Evolutionary conservation across 2,797 vertebrate genomes (phyloP).

Genomic region (Peromyscus nudipes): DNA sequence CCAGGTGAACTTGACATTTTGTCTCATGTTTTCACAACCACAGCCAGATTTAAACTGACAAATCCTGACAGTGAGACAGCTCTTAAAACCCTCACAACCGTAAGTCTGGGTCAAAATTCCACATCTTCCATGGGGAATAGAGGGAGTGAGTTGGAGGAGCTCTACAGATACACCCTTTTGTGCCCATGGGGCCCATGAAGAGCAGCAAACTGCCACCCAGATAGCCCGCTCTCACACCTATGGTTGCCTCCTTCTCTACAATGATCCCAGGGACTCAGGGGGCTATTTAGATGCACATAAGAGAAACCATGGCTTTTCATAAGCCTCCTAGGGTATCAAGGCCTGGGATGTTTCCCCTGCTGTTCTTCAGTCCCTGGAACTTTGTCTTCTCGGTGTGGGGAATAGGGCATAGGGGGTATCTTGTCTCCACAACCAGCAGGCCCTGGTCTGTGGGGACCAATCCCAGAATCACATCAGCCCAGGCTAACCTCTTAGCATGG

Average conservation of each 20-base stretch:
- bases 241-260: not conserved
- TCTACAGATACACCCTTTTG: not conserved
- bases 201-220: not conserved
- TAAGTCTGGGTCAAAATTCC: not conserved
- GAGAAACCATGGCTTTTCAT: not conserved
- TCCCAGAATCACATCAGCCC: not conserved
- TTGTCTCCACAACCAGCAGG: not conserved
- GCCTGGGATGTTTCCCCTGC: not conserved
- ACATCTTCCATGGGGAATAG: not conserved
- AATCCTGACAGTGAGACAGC: not conserved
- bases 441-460: not conserved
- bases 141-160: not conserved
- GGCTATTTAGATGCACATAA: not conserved
- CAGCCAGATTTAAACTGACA: not conserved
- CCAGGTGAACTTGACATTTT: not conserved
- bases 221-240: not conserved
- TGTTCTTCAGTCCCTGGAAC: not conserved
- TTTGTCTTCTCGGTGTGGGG: not conserved
- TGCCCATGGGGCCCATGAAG: not conserved
- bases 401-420: not conserved
- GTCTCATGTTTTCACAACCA: not conserved
- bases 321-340: accelerated
- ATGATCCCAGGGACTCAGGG: not conserved
- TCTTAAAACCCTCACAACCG: not conserved
- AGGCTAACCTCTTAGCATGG: not conserved